These are phyloP conservation scores for Tipula unca DNA, from an alignment of 2,888 invertebrate genomes.

Conservation along the genomic window DNA sequence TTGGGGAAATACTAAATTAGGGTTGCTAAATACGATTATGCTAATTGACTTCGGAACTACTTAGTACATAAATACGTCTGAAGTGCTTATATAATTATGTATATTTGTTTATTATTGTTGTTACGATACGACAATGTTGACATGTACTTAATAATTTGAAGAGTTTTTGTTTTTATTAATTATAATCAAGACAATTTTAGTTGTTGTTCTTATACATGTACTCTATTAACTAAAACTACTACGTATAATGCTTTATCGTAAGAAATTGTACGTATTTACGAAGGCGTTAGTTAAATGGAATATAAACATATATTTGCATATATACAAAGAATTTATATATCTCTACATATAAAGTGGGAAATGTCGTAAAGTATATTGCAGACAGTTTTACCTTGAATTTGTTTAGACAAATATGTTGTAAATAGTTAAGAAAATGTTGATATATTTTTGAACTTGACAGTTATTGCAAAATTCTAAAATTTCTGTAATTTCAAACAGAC, in stretches of 20 bases:
- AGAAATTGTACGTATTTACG: neutral
- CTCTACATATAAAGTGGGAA: neutral
- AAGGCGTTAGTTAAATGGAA: neutral
- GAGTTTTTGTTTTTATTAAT: neutral
- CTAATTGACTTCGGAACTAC: neutral
- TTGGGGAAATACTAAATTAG: neutral
- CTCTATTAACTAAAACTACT: neutral
- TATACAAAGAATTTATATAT: neutral
- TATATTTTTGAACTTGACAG: too few species aligned
- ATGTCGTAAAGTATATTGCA: neutral
- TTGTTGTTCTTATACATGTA: neutral
- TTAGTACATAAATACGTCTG: neutral
- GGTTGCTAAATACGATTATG: neutral
- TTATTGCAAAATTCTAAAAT: too few species aligned
- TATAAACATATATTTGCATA: neutral
- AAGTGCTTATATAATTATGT: neutral
- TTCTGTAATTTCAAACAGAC: too few species aligned
- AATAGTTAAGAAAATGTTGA: too few species aligned
- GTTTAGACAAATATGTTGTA: too few species aligned
- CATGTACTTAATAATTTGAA: neutral
- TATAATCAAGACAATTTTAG: neutral
- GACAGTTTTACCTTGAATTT: neutral
- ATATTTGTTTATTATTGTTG: neutral
- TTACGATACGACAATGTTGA: neutral
- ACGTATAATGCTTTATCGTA: neutral